Evolutionary conservation across 2,888 invertebrate species (phyloP), one percentile per base, ranked within the genome.

Genomic region (Lymantria dispar): DNA sequence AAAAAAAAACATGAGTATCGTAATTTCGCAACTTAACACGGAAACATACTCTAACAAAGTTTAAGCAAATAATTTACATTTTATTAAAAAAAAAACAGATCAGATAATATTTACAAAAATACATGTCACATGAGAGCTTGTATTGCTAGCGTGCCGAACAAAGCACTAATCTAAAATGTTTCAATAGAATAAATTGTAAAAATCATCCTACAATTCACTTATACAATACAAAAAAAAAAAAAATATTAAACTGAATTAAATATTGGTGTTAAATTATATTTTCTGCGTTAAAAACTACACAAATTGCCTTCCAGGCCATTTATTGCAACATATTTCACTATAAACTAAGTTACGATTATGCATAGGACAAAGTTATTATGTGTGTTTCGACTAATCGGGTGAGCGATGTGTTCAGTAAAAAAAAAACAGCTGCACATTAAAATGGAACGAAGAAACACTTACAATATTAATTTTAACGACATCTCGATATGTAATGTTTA

Each of bases 281-380:
- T 68, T 72, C 70, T 64, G 63, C 66, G 64, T 62, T 64, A 61
- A 56, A 57, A 61, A 63, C 63, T 67, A 68, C 50, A 55, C 65
- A 60, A 61, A 54, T 64, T 69, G 74, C 85, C 85, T 85, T 85
- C 74, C 71, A 87, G 87, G 86, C 86, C 64, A 62, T 71, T 83
- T 88, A 88, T 89, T 89, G 88, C 88, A 88, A 85, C 87, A 61
- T 70, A 67, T 84, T 66, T 76, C 65, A 85, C 83, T 85, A 85
- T 72, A 68, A 74, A 68, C 82, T 83, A 83, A 76, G 55, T 49
- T 65, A 77, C 64, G 68, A 86, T 87, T 86, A 86, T 85, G 85
- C 85, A 68, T 70, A 68, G 52, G 70, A 63, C 58, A 71, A 63
- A 64, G 63, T 66, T 60, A 66, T 67, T 56, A 62, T 64, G 70